A percentile compares a stretch with the other conserved stretches of the same genome.
Conservation (phyloP, 2,797 vertebrate species). For the Orestias chungarensis region DNA sequence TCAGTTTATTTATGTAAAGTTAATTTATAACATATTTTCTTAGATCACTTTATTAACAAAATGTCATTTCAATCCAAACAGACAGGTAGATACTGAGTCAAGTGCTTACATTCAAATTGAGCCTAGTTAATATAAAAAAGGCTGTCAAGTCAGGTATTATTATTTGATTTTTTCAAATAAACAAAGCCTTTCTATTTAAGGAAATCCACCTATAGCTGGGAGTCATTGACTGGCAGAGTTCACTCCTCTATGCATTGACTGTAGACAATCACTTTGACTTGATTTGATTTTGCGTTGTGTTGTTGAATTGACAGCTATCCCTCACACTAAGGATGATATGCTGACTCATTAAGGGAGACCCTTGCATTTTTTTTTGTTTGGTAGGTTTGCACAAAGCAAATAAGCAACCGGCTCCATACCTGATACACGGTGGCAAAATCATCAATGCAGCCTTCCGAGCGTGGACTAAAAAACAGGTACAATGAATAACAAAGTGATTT, state of each 20-base stretch:
- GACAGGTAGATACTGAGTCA: neutral
- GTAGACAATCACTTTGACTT: too few relatives aligned
- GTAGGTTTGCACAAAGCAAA: conserved; percentile 96
- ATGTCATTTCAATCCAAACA: neutral
- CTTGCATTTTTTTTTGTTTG: conserved; percentile 26
- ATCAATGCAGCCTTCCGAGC: conserved; percentile 97
- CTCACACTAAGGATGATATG: neutral
- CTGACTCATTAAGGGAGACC: neutral
- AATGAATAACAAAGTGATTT: neutral
- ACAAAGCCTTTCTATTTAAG: neutral
- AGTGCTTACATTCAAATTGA: neutral
- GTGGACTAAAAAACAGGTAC: conserved; percentile 98
- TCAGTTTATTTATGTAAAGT: too few relatives aligned
- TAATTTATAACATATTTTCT: too few relatives aligned
- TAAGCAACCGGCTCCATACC: conserved; percentile 90
- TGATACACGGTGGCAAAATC: conserved; percentile 97
- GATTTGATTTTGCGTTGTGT: too few relatives aligned
- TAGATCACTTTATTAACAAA: too few relatives aligned
- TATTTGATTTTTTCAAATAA: neutral
- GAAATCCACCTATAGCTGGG: too few relatives aligned
- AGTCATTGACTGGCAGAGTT: neutral
- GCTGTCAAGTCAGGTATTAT: neutral
- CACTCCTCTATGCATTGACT: neutral
- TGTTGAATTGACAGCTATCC: neutral
- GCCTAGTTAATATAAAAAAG: neutral